These are phyloP conservation scores for Gymnocypris eckloni DNA, from an alignment of 2,797 vertebrate genomes.

Conservation along the genomic window DNA sequence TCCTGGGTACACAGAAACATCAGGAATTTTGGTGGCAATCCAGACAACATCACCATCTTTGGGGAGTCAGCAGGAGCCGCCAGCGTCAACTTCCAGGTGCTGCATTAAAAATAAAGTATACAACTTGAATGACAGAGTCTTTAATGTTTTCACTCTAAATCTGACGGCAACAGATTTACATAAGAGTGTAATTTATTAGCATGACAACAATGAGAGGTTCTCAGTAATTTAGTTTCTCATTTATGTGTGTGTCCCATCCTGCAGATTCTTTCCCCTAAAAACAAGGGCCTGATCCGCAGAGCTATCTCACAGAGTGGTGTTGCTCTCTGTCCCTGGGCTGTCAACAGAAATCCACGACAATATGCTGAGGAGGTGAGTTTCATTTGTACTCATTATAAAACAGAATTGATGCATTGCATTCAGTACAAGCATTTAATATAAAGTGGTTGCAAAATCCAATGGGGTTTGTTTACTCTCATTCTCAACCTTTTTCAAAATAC, in stretches of 20 bases:
- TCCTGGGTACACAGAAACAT: conserved; percentile 97
- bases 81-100: conserved; percentile 91
- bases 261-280: conserved; percentile 87
- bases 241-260: conserved; percentile 6
- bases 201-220: not conserved
- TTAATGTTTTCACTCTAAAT: not conserved
- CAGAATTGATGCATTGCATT: not conserved
- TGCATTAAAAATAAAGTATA: not conserved
- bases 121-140: not conserved
- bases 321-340: conserved; percentile 82
- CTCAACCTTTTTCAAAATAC: not conserved
- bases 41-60: conserved; percentile 90
- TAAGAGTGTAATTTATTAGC: not conserved
- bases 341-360: conserved; percentile 83
- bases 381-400: not conserved
- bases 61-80: conserved; percentile 90
- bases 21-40: conserved; percentile 89
- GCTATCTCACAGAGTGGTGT: conserved; percentile 94
- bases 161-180: not conserved
- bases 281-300: conserved; percentile 87
- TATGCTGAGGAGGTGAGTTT: conserved; percentile 80
- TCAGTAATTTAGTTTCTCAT: not conserved
- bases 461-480: conserved; percentile 1
- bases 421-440: not conserved
- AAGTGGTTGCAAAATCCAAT: not conserved